Evolutionary conservation across 2,888 invertebrate species (phyloP).

Genomic region (Ectropis crepuscularia): DNA sequence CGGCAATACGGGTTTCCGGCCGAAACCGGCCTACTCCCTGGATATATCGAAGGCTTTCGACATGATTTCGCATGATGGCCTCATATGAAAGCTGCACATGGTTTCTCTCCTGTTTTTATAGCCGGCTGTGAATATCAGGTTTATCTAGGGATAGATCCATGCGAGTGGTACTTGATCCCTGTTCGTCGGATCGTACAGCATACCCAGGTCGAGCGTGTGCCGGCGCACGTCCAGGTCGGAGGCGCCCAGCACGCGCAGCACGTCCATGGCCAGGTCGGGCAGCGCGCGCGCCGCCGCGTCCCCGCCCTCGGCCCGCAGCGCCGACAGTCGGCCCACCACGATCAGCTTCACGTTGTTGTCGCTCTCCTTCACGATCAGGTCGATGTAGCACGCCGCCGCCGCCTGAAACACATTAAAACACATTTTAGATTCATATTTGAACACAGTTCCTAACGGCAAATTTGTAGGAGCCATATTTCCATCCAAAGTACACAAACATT

Average conservation of each 20-base stretch:
- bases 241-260: conserved; percentile 95
- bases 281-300: conserved; percentile 92
- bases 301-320: conserved; percentile 93
- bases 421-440: not conserved
- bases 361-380: conserved; percentile 99
- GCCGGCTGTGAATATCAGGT: too few relatives aligned
- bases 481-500: too few relatives aligned
- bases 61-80: too few relatives aligned
- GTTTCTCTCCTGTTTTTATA: too few relatives aligned
- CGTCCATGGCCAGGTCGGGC: conserved; percentile 98
- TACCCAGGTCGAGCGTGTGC: conserved; percentile 91
- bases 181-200: too few relatives aligned
- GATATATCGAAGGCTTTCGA: too few relatives aligned
- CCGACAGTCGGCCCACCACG: conserved; percentile 96
- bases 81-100: too few relatives aligned
- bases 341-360: conserved; percentile 99
- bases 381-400: conserved; percentile 99
- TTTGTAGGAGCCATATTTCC: too few relatives aligned
- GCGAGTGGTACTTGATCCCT: too few relatives aligned
- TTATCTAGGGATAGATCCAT: too few relatives aligned
- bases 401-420: conserved; percentile 79
- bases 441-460: not conserved
- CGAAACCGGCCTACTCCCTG: too few relatives aligned
- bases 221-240: conserved; percentile 97
- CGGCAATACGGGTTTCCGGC: too few relatives aligned